A percentile compares a stretch with the other conserved stretches of the same genome.
Evolutionary conservation across 2,888 invertebrate genomes (phyloP).

Genomic region (Cryptocheilus praepositus): DNA sequence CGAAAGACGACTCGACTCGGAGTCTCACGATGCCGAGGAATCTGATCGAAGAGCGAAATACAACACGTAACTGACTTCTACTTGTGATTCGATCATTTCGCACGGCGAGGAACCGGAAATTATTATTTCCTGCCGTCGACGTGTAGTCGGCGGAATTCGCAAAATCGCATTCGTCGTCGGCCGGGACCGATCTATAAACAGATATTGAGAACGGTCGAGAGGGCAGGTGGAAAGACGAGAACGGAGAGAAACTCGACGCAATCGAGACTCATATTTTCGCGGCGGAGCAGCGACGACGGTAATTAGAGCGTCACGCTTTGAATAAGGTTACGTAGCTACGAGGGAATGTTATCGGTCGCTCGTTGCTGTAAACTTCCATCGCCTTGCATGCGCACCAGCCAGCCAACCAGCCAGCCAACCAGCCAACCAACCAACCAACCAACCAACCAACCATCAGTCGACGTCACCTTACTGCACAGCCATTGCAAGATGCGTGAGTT

Average conservation of each 20-base stretch:
- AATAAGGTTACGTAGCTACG: slow-evolving; percentile 41
- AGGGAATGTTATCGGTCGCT: slow-evolving; percentile 36
- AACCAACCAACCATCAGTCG: too few species aligned
- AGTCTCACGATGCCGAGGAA: slow-evolving; percentile 1
- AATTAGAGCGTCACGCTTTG: slow-evolving; percentile 36
- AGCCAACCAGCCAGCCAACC: too few species aligned
- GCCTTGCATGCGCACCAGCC: slow-evolving; percentile 2
- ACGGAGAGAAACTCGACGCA: slow-evolving; percentile 22
- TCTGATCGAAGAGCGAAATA: slow-evolving; percentile 9
- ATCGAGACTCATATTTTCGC: slow-evolving; percentile 39
- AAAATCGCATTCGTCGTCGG: slow-evolving; percentile 20
- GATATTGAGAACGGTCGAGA: not conserved
- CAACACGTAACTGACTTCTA: not conserved
- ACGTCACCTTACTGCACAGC: too few species aligned
- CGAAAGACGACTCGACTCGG: not conserved
- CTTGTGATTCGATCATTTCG: slow-evolving; percentile 9
- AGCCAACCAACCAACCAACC: too few species aligned
- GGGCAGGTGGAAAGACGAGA: slow-evolving; percentile 1
- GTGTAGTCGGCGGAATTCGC: slow-evolving; percentile 28
- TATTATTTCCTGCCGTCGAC: slow-evolving; percentile 43
- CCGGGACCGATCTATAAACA: slow-evolving; percentile 1
- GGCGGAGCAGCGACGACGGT: slow-evolving; percentile 31
- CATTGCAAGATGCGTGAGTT: too few species aligned
- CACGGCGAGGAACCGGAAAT: slow-evolving; percentile 38
- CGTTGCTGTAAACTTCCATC: slow-evolving; percentile 30